Conservation (phyloP, 2,797 vertebrate genomes). For the Lateolabrax maculatus region DNA sequence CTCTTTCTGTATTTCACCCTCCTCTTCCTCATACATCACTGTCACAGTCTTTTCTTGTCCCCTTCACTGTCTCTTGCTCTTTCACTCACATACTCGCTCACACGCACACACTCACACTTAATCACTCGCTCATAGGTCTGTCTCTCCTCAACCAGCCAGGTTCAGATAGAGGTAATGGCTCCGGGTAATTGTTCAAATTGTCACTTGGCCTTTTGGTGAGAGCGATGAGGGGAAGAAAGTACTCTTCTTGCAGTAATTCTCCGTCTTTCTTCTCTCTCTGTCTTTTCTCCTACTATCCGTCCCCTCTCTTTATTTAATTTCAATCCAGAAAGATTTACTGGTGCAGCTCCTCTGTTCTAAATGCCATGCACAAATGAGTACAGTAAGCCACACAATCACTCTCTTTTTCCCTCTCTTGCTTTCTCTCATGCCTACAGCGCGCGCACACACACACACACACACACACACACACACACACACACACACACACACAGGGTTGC, state of each 20-base stretch:
- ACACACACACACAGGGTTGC: conserved; percentile 5
- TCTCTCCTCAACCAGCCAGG: conserved; percentile 62
- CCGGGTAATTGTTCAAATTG: conserved; percentile 86
- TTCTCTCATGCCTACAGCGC: not conserved
- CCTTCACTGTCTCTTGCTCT: not conserved
- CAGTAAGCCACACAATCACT: conserved; percentile 23
- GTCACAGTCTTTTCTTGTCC: not conserved
- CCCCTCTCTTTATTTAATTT: conserved; percentile 68
- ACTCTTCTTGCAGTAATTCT: conserved; percentile 75
- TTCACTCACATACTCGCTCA: conserved; percentile 2
- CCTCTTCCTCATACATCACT: not conserved
- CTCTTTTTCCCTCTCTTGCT: not conserved
- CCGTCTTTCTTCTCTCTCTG: conserved; percentile 54
- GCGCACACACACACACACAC: conserved; percentile 16
- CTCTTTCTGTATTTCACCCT: conserved; percentile 7
- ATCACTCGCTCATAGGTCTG: conserved; percentile 51
- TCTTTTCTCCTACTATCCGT: conserved; percentile 49
- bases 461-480: conserved; percentile 11
- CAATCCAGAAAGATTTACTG: conserved; percentile 62
- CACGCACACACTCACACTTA: conserved; percentile 4
- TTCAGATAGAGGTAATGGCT: conserved; percentile 83
- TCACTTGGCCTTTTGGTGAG: conserved; percentile 87
- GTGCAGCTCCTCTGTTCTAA: conserved; percentile 42
- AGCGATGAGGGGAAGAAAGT: conserved; percentile 72
- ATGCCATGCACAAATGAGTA: conserved; percentile 57